These are phyloP conservation scores for Trachurus trachurus DNA, from an alignment of 2,797 vertebrate species.

Conservation along the genomic window DNA sequence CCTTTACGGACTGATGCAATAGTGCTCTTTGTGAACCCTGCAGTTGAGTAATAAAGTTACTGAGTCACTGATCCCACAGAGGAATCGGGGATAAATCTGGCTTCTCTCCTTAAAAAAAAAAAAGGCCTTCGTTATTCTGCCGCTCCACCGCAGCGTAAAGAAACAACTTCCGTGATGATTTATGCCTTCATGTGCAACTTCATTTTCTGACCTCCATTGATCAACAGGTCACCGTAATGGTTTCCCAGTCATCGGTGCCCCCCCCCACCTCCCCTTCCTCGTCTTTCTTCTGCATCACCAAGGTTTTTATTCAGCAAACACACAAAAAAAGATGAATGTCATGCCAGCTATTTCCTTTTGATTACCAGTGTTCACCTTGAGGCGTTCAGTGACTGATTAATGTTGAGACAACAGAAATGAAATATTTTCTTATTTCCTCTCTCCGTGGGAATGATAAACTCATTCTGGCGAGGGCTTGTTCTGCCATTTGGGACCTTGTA, in stretches of 20 bases:
- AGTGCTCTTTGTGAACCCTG: conserved; percentile 49
- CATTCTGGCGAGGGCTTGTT: conserved; percentile 26
- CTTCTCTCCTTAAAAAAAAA: conserved; percentile 18
- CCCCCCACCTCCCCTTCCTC: not conserved
- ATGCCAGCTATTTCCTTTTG: conserved; percentile 60
- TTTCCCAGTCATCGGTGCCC: not conserved
- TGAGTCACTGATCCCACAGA: conserved; percentile 56
- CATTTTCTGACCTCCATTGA: conserved; percentile 53
- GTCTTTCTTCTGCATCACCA: not conserved
- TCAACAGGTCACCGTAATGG: conserved; percentile 41
- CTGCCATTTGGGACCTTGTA: conserved; percentile 21
- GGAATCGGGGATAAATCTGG: conserved; percentile 48
- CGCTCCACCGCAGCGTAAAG: no score
- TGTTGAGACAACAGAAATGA: conserved; percentile 67
- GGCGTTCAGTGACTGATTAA: conserved; percentile 69
- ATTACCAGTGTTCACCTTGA: conserved; percentile 67
- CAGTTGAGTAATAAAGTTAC: conserved; percentile 48
- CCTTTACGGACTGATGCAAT: conserved; percentile 53
- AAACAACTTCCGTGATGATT: conserved; percentile 19
- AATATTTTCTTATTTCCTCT: conserved; percentile 50
- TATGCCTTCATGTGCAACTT: conserved; percentile 29
- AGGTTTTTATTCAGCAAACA: conserved; percentile 28
- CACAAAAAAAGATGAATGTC: conserved; percentile 52
- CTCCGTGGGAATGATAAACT: conserved; percentile 44
- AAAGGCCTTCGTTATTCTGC: not conserved